These are phyloP conservation scores for Holacanthus passer DNA, from an alignment of 2,113 vertebrate species.

Conservation along the genomic window DNA sequence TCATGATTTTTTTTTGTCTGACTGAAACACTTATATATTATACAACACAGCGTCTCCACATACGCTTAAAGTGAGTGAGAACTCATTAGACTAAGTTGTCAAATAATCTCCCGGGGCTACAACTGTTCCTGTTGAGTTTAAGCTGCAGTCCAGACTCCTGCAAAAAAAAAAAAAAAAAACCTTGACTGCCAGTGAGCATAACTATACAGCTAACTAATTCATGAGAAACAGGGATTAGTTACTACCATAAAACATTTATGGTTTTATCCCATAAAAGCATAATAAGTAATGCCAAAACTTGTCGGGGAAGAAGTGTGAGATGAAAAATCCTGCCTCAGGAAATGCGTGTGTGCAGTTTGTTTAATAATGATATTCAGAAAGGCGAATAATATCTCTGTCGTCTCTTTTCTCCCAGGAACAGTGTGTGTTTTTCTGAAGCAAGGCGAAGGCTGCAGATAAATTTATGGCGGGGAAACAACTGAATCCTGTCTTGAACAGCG, in stretches of 20 bases:
- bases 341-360: not conserved
- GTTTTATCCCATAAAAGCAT: constrained; percentile 45
- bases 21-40: constrained; percentile 44
- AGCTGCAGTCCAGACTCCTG: constrained; percentile 15
- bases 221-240: constrained; percentile 60
- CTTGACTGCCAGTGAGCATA: constrained; percentile 26
- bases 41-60: constrained; percentile 21
- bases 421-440: constrained; percentile 7
- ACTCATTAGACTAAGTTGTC: constrained; percentile 29
- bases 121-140: constrained; percentile 19
- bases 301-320: constrained; percentile 6
- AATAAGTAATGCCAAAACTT: constrained; percentile 24
- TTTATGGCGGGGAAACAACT: constrained; percentile 26
- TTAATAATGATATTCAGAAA: constrained; percentile 19
- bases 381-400: constrained; percentile 10
- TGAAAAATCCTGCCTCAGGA: constrained; percentile 36
- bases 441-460: constrained; percentile 6
- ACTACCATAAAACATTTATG: constrained; percentile 56
- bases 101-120: constrained; percentile 41
- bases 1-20: not conserved
- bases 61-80: constrained; percentile 5
- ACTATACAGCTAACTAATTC: constrained; percentile 54
- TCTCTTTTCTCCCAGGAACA: not conserved
- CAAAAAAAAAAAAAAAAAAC: constrained; percentile 13
- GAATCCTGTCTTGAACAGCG: not conserved